These are phyloP conservation scores for Phycodurus eques DNA, from an alignment of 2,113 vertebrate species.

Conservation along the genomic window DNA sequence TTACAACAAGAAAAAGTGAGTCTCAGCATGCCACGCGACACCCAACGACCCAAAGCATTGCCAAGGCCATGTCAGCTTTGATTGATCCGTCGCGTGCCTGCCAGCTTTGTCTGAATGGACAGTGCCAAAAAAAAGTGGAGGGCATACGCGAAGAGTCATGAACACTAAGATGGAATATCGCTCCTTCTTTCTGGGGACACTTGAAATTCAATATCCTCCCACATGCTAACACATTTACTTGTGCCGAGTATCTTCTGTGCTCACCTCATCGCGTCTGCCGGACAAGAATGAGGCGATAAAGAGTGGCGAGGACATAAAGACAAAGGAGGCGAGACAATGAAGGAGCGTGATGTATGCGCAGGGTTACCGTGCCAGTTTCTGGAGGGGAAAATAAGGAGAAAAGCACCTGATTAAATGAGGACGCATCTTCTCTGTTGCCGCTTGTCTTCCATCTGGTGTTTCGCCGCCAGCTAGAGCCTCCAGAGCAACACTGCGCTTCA, in stretches of 20 bases:
- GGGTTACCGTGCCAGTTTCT: constrained; percentile 32
- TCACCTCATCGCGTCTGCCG: constrained; percentile 9
- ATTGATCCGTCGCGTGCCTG: constrained; percentile 36
- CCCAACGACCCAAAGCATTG: constrained; percentile 33
- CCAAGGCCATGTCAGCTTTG: constrained; percentile 28
- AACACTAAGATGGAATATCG: constrained; percentile 21
- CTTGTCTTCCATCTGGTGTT: background rate
- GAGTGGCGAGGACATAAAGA: constrained; percentile 18
- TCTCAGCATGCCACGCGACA: constrained; percentile 12
- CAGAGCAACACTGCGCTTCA: background rate
- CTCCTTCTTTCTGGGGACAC: constrained; percentile 26
- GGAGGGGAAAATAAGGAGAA: constrained; percentile 18
- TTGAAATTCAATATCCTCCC: constrained; percentile 32
- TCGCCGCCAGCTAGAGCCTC: constrained; percentile 22
- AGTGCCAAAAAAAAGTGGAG: constrained; percentile 15
- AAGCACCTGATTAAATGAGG: constrained; percentile 46
- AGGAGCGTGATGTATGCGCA: constrained; percentile 12
- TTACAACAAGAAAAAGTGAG: constrained; percentile 18
- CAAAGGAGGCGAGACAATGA: constrained; percentile 11
- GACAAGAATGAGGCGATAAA: constrained; percentile 9
- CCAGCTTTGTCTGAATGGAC: constrained; percentile 25
- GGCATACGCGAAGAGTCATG: background rate
- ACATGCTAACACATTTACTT: constrained; percentile 33
- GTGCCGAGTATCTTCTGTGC: constrained; percentile 14
- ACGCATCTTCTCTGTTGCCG: constrained; percentile 1